phyloP scores from a whole-genome alignment of 1,140 invertebrate genomes.

The Psix sp. region DNA sequence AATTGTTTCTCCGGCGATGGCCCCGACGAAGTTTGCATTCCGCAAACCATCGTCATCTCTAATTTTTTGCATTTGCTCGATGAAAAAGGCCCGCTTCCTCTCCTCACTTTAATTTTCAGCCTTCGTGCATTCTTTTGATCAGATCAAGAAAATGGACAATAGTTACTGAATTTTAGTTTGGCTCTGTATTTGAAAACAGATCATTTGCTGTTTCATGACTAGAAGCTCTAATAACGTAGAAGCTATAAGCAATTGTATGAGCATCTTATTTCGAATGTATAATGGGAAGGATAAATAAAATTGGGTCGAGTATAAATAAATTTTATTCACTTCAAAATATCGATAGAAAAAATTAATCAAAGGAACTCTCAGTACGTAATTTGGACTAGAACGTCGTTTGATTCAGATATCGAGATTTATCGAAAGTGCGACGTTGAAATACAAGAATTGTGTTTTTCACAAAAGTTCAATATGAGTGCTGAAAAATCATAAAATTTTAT shows the following conservation, averaged over 20 bases:
- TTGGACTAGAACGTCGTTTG: slow-evolving; percentile 29
- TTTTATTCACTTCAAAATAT: slow-evolving; percentile 33
- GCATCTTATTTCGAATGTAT: no score
- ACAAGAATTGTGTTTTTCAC: no score
- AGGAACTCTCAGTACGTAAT: slow-evolving; percentile 28
- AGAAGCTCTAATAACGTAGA: no score
- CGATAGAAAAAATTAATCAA: slow-evolving; percentile 16
- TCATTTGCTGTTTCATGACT: no score
- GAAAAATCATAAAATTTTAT: neutral
- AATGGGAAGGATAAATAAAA: slow-evolving; percentile 1
- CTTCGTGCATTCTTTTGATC: slow-evolving; percentile 1
- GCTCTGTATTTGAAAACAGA: no score
- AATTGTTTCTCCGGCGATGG: slow-evolving; percentile 54
- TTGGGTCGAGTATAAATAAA: slow-evolving; percentile 17
- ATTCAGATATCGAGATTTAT: slow-evolving; percentile 13
- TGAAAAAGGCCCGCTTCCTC: slow-evolving; percentile 11
- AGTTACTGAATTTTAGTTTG: no score
- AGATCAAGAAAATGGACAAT: no score
- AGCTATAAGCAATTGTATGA: no score
- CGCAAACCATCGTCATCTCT: slow-evolving; percentile 47
- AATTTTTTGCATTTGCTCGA: slow-evolving; percentile 17
- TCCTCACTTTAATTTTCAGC: slow-evolving; percentile 3
- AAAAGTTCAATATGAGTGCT: neutral
- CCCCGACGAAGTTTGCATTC: slow-evolving; percentile 58
- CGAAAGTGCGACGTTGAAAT: neutral